Conservation (phyloP, 2,888 invertebrate genomes). For the Gymnoscelis rufifasciata region DNA sequence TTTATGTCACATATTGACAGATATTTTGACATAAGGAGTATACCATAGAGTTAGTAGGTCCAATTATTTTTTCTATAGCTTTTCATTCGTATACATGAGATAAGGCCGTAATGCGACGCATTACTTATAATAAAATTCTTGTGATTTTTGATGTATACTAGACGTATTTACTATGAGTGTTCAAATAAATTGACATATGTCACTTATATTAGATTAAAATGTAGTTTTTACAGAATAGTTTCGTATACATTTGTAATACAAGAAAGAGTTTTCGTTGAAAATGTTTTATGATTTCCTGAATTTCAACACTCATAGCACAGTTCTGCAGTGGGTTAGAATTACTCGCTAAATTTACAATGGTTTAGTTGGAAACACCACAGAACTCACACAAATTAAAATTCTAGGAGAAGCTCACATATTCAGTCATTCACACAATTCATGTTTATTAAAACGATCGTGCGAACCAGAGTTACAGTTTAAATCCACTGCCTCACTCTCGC, state of each 20-base stretch:
- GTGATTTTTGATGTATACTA: constrained; percentile 40
- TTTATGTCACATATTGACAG: constrained; percentile 10
- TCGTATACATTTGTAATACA: constrained; percentile 20
- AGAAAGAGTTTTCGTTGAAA: constrained; percentile 3
- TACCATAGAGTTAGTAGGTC: constrained; percentile 47
- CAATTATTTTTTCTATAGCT: constrained; percentile 52
- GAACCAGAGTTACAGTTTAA: constrained; percentile 44
- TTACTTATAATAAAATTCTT: constrained; percentile 62
- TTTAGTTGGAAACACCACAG: constrained; percentile 35
- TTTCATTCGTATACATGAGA: constrained; percentile 83
- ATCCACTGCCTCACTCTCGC: constrained; percentile 25
- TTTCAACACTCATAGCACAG: constrained; percentile 29
- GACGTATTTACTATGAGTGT: constrained; percentile 35
- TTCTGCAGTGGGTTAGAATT: constrained; percentile 21
- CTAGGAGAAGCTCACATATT: constrained; percentile 55
- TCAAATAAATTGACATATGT: constrained; percentile 13
- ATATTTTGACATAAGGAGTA: constrained; percentile 21
- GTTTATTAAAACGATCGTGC: constrained; percentile 44
- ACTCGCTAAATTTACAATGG: constrained; percentile 24
- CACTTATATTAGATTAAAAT: background rate
- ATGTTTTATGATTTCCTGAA: constrained; percentile 1
- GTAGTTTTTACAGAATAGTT: constrained; percentile 1
- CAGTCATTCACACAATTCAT: constrained; percentile 57
- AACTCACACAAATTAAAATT: constrained; percentile 33
- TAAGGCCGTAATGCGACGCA: constrained; percentile 81